Conservation (phyloP, 2,113 vertebrate genomes). For the Oceanites oceanicus region DNA sequence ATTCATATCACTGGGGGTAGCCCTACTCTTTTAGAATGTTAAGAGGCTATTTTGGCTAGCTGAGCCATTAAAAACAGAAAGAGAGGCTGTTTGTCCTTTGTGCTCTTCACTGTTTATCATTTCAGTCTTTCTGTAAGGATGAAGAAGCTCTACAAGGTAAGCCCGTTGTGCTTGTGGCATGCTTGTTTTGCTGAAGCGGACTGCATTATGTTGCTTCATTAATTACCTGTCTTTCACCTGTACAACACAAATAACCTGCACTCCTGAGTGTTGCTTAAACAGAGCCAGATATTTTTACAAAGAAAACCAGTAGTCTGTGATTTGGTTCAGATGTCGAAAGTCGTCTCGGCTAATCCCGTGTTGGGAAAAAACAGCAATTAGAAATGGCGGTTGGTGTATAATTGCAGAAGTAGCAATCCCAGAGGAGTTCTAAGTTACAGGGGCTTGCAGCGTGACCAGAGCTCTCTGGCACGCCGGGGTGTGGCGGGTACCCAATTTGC, state of each 20-base stretch:
- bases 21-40: not conserved
- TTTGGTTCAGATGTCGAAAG: not conserved
- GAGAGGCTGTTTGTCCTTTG: not conserved
- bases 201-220: not conserved
- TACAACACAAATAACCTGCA: fast-evolving
- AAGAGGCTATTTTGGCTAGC: not conserved
- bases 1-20: fast-evolving
- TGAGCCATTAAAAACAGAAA: not conserved
- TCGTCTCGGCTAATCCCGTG: not conserved
- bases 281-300: fast-evolving
- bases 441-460: not conserved
- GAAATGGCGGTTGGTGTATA: not conserved
- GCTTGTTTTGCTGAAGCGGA: not conserved
- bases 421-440: fast-evolving
- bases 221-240: not conserved
- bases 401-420: not conserved
- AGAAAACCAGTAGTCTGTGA: fast-evolving
- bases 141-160: not conserved
- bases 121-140: not conserved
- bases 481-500: fast-evolving
- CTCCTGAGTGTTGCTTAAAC: not conserved
- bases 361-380: not conserved
- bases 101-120: not conserved
- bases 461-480: not conserved
- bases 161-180: not conserved